These are phyloP conservation scores for Dilophus febrilis DNA, from an alignment of 2,888 invertebrate genomes.

Conservation along the genomic window DNA sequence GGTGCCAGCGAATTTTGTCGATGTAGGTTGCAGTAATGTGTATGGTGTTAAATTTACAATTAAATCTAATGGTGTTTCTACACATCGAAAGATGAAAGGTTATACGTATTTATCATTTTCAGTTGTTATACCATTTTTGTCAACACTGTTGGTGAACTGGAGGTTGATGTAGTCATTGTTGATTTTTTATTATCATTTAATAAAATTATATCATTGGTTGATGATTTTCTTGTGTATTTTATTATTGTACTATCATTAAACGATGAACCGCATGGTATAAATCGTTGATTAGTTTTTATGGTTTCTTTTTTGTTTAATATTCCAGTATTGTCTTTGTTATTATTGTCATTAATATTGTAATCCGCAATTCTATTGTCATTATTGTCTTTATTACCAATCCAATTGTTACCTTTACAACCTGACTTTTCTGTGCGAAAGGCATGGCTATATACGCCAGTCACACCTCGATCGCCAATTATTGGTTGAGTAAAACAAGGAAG, in stretches of 20 bases:
- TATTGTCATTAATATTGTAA: no score
- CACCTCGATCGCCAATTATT: conserved; percentile 6
- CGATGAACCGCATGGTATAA: conserved; percentile 26
- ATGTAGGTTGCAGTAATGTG: no score
- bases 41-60: no score
- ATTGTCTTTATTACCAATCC: no score
- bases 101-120: neutral
- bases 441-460: conserved; percentile 13
- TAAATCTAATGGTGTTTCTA: conserved; percentile 5
- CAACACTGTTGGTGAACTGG: no score
- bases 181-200: neutral
- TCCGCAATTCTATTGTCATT: no score
- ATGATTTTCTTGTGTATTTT: neutral
- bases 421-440: neutral
- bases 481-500: conserved; percentile 45
- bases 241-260: conserved; percentile 11
- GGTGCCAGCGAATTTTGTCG: no score
- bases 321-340: neutral
- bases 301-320: conserved; percentile 5
- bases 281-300: conserved; percentile 10
- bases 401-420: conserved; percentile 1
- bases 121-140: neutral
- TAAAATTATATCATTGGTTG: no score
- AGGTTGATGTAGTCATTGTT: no score
- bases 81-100: neutral